A percentile compares a stretch with the other conserved stretches of the same genome.
These are phyloP conservation scores for Andinoacara biseriatus DNA, from an alignment of 2,113 vertebrate genomes.

Conservation along the genomic window DNA sequence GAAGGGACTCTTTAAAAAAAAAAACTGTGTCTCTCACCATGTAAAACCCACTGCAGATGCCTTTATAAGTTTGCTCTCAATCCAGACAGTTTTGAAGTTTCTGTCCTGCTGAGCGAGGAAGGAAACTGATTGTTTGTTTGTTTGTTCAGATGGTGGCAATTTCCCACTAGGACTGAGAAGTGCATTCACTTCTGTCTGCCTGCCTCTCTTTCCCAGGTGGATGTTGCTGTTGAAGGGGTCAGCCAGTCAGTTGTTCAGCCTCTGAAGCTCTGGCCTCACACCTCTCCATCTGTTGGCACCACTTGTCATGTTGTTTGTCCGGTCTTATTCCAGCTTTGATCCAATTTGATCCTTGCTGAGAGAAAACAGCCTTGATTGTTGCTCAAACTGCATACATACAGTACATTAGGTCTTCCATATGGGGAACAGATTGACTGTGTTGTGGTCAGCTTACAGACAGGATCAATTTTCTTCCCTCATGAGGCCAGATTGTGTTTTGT, in stretches of 20 bases:
- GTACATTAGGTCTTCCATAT: slow-evolving; percentile 37
- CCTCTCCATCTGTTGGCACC: slow-evolving; percentile 60
- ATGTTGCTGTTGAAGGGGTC: slow-evolving; percentile 22
- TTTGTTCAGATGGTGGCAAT: slow-evolving; percentile 75
- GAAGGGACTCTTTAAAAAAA: background rate
- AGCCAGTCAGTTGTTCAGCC: background rate
- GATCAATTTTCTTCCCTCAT: background rate
- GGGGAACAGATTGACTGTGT: slow-evolving; percentile 40
- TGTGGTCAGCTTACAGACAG: slow-evolving; percentile 19
- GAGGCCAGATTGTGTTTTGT: slow-evolving; percentile 7
- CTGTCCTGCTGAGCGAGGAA: slow-evolving; percentile 62
- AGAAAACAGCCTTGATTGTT: slow-evolving; percentile 30
- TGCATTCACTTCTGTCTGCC: slow-evolving; percentile 52
- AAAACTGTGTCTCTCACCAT: background rate
- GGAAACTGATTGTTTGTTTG: slow-evolving; percentile 66
- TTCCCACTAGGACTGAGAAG: slow-evolving; percentile 60
- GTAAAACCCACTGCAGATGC: slow-evolving; percentile 29
- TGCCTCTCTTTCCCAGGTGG: slow-evolving; percentile 21
- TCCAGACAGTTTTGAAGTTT: slow-evolving; percentile 58
- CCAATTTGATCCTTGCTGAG: slow-evolving; percentile 9
- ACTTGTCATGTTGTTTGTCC: slow-evolving; percentile 25
- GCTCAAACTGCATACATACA: slow-evolving; percentile 27
- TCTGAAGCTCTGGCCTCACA: slow-evolving; percentile 37
- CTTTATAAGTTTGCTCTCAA: slow-evolving; percentile 1
- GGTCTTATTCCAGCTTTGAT: slow-evolving; percentile 42